Base-by-base conservation (phyloP, 2,113 vertebrate species). In the Myrmecophaga tridactyla region DNA sequence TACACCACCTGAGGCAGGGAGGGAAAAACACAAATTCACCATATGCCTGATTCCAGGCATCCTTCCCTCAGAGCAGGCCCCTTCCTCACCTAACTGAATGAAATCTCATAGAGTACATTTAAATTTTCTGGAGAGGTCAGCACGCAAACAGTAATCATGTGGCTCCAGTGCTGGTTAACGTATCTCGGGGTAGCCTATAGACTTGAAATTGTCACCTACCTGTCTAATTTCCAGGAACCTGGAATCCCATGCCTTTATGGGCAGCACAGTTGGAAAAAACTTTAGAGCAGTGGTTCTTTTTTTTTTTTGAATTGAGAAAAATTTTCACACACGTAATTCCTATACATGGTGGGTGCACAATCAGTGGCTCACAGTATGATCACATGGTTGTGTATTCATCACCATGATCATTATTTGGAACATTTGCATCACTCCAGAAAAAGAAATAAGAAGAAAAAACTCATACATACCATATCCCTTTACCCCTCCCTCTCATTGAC, bases 1-100 rank as follows among this genome's bases (percentile, higher is more conserved):
- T 63, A 12, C 0, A 20, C 27, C 27, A 29, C 0, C 39, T 62
- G 34, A 11, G 63, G 41, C 8, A 14, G 23, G 36, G 41, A 14
- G 21, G 43, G 46, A 21, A 20, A 72, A 80, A 27, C 27, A 14
- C 18, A 27, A 63, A 23, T 53, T 63, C 10, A n/a, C 20, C 34
- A 51, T 17, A 65, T 73, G 53, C n/a, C 43, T n/a, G 13, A 62
- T 88, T 80, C 92, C 14, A 5, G 5, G 41, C 31, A 41, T 36
- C 48, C 62, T 25, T 69, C 58, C 39, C 31, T 58, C 41, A 58
- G 25, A 69, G 48, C 29, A 31, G 23, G 53, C 41, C 15, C 27
- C 15, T 7, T 23, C 62, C 3, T 25, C 14, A 34, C 65, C 11
- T 2, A 86, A 62, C n/a, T n/a, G n/a, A n/a, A n/a, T 36, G 29